These are phyloP conservation scores for Noctua fimbriata DNA, from an alignment of 2,888 invertebrate species.

Conservation along the genomic window DNA sequence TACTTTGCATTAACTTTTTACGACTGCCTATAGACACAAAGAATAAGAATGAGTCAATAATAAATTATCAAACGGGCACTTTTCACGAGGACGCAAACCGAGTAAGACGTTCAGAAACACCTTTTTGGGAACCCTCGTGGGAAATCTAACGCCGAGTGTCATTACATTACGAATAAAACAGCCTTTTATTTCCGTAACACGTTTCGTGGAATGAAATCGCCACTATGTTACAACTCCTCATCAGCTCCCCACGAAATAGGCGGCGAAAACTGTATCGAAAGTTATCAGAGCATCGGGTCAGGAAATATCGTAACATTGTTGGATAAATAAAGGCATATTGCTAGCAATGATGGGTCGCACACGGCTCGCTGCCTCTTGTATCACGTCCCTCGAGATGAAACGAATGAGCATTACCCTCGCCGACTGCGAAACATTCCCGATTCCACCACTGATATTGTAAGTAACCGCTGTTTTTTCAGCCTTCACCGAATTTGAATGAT, in stretches of 20 bases:
- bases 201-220: conserved; percentile 71
- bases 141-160: conserved; percentile 67
- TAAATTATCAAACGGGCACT: conserved; percentile 56
- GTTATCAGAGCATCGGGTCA: conserved; percentile 79
- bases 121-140: conserved; percentile 63
- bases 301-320: conserved; percentile 80
- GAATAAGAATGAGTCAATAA: conserved; percentile 51
- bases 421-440: conserved; percentile 76
- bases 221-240: conserved; percentile 70
- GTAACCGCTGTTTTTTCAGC: conserved; percentile 63
- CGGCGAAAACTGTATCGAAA: conserved; percentile 75
- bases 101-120: conserved; percentile 56
- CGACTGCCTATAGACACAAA: conserved; percentile 35
- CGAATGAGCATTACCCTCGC: conserved; percentile 80
- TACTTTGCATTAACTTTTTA: conserved; percentile 44
- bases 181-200: conserved; percentile 74
- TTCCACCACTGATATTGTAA: conserved; percentile 66
- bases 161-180: conserved; percentile 69
- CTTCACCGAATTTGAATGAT: conserved; percentile 58
- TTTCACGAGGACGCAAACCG: conserved; percentile 58
- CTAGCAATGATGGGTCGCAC: conserved; percentile 78
- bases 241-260: conserved; percentile 71
- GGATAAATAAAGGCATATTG: conserved; percentile 84
- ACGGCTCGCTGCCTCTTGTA: conserved; percentile 75
- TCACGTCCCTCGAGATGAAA: conserved; percentile 81